Evolutionary conservation across 2,888 invertebrate species (phyloP).

Genomic region (Amorpha juglandis): DNA sequence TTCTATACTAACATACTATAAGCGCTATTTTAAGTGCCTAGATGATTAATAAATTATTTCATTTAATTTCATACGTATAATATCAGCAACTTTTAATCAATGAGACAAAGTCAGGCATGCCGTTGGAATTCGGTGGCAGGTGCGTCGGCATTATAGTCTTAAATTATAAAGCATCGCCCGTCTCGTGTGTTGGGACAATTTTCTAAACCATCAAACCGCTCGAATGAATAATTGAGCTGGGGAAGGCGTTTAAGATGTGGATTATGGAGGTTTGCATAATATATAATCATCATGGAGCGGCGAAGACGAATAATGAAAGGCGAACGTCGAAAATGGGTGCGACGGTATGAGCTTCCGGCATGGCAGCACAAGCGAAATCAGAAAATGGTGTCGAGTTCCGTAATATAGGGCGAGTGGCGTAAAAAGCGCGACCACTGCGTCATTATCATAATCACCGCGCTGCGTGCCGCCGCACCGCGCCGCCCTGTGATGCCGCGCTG

Average conservation of each 20-base stretch:
- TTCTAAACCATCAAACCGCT: constrained; percentile 82
- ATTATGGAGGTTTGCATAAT: constrained; percentile 83
- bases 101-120: neutral
- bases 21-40: too few species aligned
- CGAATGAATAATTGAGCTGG: constrained; percentile 81
- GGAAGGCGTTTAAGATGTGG: constrained; percentile 81
- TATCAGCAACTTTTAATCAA: neutral
- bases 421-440: constrained; percentile 81
- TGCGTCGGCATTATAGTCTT: constrained; percentile 64
- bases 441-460: constrained; percentile 83
- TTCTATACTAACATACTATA: too few species aligned
- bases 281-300: constrained; percentile 76
- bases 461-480: constrained; percentile 56
- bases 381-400: constrained; percentile 75
- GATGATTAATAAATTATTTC: too few species aligned
- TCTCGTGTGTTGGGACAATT: constrained; percentile 78
- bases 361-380: constrained; percentile 54
- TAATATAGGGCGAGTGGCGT: constrained; percentile 72
- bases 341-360: constrained; percentile 48
- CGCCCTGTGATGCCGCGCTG: constrained; percentile 42
- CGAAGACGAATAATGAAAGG: constrained; percentile 62
- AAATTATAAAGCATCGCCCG: constrained; percentile 74
- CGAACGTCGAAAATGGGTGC: constrained; percentile 47
- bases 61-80: too few species aligned
- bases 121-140: constrained; percentile 54